Base-by-base conservation (phyloP, 2,888 invertebrate genomes). In the Tillus elongatus region DNA sequence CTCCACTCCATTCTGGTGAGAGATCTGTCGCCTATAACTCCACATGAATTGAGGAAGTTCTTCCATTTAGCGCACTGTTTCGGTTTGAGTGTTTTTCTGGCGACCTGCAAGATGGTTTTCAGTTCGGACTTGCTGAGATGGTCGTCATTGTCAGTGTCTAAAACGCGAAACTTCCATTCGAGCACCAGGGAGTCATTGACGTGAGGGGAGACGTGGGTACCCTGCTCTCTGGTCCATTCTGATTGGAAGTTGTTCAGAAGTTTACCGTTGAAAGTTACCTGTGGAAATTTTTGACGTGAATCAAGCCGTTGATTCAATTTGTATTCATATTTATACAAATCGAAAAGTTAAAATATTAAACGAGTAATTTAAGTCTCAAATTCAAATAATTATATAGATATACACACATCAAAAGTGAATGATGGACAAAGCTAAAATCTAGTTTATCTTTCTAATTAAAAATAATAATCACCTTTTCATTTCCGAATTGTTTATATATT, bases 21-120 rank as follows among this genome's bases (percentile, higher is more conserved):
- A 53, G 75, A 75, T 31, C 81, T 77, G 65, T 95, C 85, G 35
- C 75, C 73, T 65, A 92, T 79, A 36, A 77, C 72, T 66, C 95
- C 93, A 67, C 95, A 95, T 52, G 81, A 81, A 48, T 82, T 79
- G 12, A 87, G 81, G 72, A 95, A 93, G 26, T 81, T 80, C 54
- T 86, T 81, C 24, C 24, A 19, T 30, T 85, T 79, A 31, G 92
- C 88, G 67, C 95, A 95, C 35, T 85, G 75, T 63, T 83, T 83
- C 26, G 93, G 95, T 57, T 84, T 84, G 36, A 92, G 87, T 42
- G 85, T 82, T 68, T 89, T 88, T 64, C 84, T 88, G 33, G 91
- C 83, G 33, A 90, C 75, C 50, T 82, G 26, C 29, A 19, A 19
- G n/a, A 19, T 6, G 24, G 6, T 19, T n/a, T 43, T 43, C 36